Base-by-base conservation (phyloP, 1,140 invertebrate species). In the Pantala flavescens region DNA sequence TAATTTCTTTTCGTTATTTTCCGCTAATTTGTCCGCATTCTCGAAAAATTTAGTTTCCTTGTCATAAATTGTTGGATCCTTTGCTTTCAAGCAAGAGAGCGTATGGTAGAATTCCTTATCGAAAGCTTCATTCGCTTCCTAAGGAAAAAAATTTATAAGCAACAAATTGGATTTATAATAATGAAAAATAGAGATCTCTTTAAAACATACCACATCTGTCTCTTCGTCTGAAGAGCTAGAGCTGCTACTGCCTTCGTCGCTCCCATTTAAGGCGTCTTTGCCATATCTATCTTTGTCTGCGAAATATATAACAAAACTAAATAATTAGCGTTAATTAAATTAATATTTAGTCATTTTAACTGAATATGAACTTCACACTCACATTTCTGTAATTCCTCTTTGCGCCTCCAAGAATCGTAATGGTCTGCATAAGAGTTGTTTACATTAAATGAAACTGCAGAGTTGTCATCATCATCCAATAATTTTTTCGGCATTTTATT, bases 31-130 rank as follows among this genome's bases (percentile, higher is more conserved):
- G 23, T 76, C 77, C 28, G 74, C 77, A 24, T 87, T 81, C 76
- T 87, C 82, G 83, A 96, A 97, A 81, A 94, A 97, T 71, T 85
- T 88, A 14, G 87, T 84, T 76, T 88, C 86, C 73, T 89, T 85
- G 78, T 97, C 87, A 84, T 97, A 97, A 77, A 97, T 96, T 78
- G 86, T 87, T 0, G 95, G 93, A 85, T 97, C 92, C 82, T 93
- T 93, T 42, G 88, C 92, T 81, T 97, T 98, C 9, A 98, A 81
- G 75, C 87, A 90, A 0, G 94, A 86, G 0, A 97, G 82, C 0
- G 94, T 92, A 84, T 92, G 93, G 7, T 94, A 89, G 82, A 97
- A 98, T 73, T 92, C 88, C 79, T 91, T 90, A 79, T 98, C 95
- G 63, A 93, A 85, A 77, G 90, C 85, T 77, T 87, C 82, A 75